Base-by-base conservation (phyloP, 2,113 vertebrate genomes). In the Ammodytes dubius region DNA sequence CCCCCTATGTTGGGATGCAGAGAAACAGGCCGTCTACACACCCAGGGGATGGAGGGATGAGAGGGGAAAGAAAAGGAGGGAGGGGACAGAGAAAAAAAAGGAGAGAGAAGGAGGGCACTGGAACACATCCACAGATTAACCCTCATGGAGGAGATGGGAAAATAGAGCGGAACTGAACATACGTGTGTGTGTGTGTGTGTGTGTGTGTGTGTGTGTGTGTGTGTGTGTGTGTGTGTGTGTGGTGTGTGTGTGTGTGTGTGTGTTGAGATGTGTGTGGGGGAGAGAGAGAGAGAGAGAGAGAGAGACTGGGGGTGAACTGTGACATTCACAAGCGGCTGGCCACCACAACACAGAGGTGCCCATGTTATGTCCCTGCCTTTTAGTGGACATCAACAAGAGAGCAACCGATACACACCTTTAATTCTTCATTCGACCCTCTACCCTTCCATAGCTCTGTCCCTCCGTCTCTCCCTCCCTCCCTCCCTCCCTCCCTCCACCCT, bases 41-140 rank as follows among this genome's bases (percentile, higher is more conserved):
- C 91, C 87, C 86, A 86, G 71, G 91, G 90, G 92, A 91, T 87
- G 81, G 70, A 86, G 78, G 82, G 87, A 86, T 86, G 86, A 88
- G 83, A 92, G 79, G 79, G 78, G 72, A 75, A 75, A 89, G 84
- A 88, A 77, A 79, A 74, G 78, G 67, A 69, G 57, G 65, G 19
- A 43, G 42, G 49, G 27, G n/a, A 43, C 40, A 53, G n/a, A 9
- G 27, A 71, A 76, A 78, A 39, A 70, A 74, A 88, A 68, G 90
- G 79, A 88, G 83, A 83, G 86, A 89, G 86, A 90, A 83, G 79
- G 84, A 89, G 91, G 91, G 88, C 85, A 91, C 84, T 91, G 91
- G 90, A 91, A 92, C 90, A 89, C 84, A 89, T 93, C 87, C 90
- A 92, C 90, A 92, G 90, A 93, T 93, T 93, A 94, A 93, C 91